Evolutionary conservation across 2,888 invertebrate species (phyloP).

Genomic region (Clanis bilineata): DNA sequence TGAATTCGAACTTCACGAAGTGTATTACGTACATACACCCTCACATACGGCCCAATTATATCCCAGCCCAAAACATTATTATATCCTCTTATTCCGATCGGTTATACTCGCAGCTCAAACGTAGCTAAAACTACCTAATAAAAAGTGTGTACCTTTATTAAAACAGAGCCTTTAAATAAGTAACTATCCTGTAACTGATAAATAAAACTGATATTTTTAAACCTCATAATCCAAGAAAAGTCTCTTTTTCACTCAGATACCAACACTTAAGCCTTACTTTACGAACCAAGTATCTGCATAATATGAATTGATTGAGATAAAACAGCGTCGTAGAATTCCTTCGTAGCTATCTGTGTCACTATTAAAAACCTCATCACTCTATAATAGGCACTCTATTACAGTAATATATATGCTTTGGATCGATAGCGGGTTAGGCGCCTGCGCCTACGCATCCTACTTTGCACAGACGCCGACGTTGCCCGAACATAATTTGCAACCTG

Average conservation of each 20-base stretch:
- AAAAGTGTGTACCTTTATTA: too few species aligned
- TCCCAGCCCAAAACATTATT: too few species aligned
- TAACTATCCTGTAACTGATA: neutral
- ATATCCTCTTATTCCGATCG: too few species aligned
- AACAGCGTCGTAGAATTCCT: neutral
- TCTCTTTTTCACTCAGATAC: neutral
- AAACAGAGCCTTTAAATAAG: neutral
- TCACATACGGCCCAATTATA: too few species aligned
- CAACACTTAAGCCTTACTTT: neutral
- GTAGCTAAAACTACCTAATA: too few species aligned
- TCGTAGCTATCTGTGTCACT: neutral
- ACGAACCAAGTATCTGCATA: neutral
- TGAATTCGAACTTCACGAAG: too few species aligned
- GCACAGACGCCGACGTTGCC: slow-evolving; percentile 31
- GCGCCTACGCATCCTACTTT: slow-evolving; percentile 58
- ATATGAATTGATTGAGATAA: slow-evolving; percentile 8
- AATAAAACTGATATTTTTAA: neutral
- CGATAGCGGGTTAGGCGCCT: slow-evolving; percentile 48
- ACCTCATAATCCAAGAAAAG: neutral
- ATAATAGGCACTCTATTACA: slow-evolving; percentile 12
- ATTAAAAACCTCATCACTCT: slow-evolving; percentile 12
- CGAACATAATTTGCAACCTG: slow-evolving; percentile 58
- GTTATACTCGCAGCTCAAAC: too few species aligned
- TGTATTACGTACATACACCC: too few species aligned
- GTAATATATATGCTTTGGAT: slow-evolving; percentile 19